Percentiles rank a stretch among this genome's conserved stretches.
Evolutionary conservation across 35 echinoderm and acorn worm genomes (phyloP).

Genomic region (Lytechinus pictus): DNA sequence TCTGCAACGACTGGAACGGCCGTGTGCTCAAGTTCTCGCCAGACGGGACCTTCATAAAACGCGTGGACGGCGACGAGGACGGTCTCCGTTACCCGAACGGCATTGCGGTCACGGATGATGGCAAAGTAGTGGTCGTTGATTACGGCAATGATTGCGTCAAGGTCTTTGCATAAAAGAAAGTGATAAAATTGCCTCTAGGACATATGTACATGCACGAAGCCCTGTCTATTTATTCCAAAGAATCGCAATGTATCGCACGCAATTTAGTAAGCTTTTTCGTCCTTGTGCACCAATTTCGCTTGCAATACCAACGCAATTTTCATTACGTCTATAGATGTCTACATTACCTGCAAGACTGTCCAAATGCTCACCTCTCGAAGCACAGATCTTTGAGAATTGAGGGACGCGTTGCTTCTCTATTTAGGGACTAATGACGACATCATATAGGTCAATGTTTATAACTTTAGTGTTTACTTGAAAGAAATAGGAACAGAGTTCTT

Average conservation of each 20-base stretch:
- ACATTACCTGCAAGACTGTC: neutral
- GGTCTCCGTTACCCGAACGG: conserved; percentile 90
- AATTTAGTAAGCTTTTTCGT: neutral
- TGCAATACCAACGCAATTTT: neutral
- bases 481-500: no score
- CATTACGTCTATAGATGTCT: neutral
- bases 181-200: neutral
- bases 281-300: neutral
- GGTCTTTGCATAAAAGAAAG: conserved; percentile 51
- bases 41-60: conserved; percentile 81
- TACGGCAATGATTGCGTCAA: conserved; percentile 93
- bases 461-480: no score
- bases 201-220: neutral
- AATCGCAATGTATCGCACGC: neutral
- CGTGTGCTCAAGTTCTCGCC: conserved; percentile 83
- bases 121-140: conserved; percentile 80
- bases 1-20: conserved; percentile 97
- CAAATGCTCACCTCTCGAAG: neutral
- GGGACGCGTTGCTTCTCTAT: neutral
- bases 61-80: conserved; percentile 84
- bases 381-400: neutral
- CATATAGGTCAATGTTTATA: neutral
- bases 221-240: conserved; percentile 11
- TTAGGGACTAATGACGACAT: neutral
- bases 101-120: conserved; percentile 74